These are phyloP conservation scores for Pristionchus exspectatus DNA, from an alignment of 2,888 invertebrate genomes.

Conservation along the genomic window DNA sequence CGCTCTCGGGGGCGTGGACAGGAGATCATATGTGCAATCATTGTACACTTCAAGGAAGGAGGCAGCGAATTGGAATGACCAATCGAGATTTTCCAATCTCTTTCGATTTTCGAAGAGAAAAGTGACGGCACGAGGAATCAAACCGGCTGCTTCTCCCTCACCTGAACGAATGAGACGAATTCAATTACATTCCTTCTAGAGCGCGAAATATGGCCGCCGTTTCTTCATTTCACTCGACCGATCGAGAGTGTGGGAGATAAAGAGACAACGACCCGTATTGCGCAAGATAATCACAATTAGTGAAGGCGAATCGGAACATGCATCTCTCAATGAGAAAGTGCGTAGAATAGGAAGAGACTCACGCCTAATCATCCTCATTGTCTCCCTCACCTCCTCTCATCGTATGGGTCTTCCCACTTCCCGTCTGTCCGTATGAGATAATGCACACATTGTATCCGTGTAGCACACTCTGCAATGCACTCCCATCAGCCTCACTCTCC, in stretches of 20 bases:
- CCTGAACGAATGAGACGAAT: background rate
- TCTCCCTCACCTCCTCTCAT: slow-evolving; percentile 67
- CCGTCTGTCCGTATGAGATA: slow-evolving; percentile 71
- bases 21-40: slow-evolving; percentile 88
- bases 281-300: too few species aligned
- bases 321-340: too few species aligned
- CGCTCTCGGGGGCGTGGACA: slow-evolving; percentile 79
- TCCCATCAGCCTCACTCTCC: background rate
- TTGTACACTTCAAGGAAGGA: slow-evolving; percentile 89
- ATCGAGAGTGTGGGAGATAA: too few species aligned
- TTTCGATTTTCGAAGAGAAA: slow-evolving; percentile 61
- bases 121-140: slow-evolving; percentile 65
- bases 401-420: slow-evolving; percentile 71
- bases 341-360: too few species aligned
- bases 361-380: too few species aligned
- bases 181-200: background rate
- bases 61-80: slow-evolving; percentile 84
- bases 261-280: too few species aligned
- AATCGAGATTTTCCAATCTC: slow-evolving; percentile 60
- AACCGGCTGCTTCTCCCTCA: slow-evolving; percentile 57
- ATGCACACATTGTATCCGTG: slow-evolving; percentile 70
- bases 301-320: too few species aligned
- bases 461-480: slow-evolving; percentile 62
- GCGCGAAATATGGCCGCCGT: too few species aligned
- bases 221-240: too few species aligned